phyloP scores from a whole-genome alignment of 2,797 vertebrate species.

The Pitangus sulphuratus region DNA sequence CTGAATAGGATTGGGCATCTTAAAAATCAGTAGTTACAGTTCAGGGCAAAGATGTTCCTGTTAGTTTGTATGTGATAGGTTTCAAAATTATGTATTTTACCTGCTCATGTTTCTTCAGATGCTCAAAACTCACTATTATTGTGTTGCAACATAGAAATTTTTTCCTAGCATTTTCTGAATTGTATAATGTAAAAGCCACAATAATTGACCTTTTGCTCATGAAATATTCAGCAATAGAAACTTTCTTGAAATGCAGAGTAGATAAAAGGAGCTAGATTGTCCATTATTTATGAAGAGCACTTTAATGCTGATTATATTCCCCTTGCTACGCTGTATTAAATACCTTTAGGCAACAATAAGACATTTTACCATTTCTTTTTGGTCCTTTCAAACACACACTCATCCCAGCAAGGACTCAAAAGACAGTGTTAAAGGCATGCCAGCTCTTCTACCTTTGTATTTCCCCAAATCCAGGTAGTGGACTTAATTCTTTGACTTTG shows the following conservation, averaged over 20 bases:
- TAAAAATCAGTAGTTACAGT: slow-evolving; percentile 4
- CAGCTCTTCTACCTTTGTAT: not conserved
- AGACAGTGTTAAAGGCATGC: not conserved
- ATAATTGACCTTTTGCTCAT: slow-evolving; percentile 66
- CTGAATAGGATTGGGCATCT: not conserved
- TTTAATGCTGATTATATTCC: slow-evolving; percentile 63
- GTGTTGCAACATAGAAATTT: not conserved
- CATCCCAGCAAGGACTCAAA: not conserved
- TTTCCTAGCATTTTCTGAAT: slow-evolving; percentile 22
- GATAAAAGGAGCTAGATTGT: slow-evolving; percentile 54
- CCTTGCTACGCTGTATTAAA: slow-evolving; percentile 44
- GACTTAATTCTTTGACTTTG: not conserved
- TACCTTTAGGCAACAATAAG: slow-evolving; percentile 54
- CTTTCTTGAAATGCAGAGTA: slow-evolving; percentile 42
- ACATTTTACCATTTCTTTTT: slow-evolving; percentile 19
- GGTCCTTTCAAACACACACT: not conserved
- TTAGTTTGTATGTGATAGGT: not conserved
- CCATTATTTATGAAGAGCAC: slow-evolving; percentile 63
- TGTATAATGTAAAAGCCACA: slow-evolving; percentile 36
- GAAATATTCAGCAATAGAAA: slow-evolving; percentile 66
- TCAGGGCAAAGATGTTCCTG: not conserved
- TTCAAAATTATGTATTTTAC: slow-evolving; percentile 5
- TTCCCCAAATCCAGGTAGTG: not conserved
- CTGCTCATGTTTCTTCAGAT: not conserved
- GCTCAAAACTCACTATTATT: not conserved